phyloP scores from a whole-genome alignment of 1,140 invertebrate species.

The Drosophila navojoa region DNA sequence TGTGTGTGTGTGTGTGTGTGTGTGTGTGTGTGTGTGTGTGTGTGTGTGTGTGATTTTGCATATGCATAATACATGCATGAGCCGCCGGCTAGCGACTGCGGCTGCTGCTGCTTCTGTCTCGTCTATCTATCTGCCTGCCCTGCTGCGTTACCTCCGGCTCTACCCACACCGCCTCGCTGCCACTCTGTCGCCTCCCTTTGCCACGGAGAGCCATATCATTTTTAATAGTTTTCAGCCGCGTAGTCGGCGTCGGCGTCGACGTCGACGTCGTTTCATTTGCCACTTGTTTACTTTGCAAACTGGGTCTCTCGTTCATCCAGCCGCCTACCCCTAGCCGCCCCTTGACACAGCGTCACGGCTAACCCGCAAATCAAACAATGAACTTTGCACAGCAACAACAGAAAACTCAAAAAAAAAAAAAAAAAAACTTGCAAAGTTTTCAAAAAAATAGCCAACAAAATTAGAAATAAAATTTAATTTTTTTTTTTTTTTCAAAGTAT shows the following conservation, averaged over 20 bases:
- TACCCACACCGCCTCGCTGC: not conserved
- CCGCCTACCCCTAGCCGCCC: not conserved
- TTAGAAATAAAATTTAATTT: no score
- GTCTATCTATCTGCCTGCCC: conserved; percentile 10
- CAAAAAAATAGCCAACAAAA: no score
- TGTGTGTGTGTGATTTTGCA: conserved; percentile 12
- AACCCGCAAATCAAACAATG: conserved; percentile 65
- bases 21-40: conserved; percentile 9
- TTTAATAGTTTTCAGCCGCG: conserved; percentile 75
- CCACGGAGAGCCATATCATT: conserved; percentile 58
- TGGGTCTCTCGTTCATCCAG: conserved; percentile 48
- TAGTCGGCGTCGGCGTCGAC: conserved; percentile 17
- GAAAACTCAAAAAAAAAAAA: conserved; percentile 10
- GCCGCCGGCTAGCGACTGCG: conserved; percentile 46
- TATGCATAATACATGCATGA: conserved; percentile 56
- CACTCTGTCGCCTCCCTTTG: not conserved
- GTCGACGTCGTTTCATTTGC: conserved; percentile 77
- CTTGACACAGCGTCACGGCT: conserved; percentile 4
- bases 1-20: conserved; percentile 11
- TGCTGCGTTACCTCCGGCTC: not conserved
- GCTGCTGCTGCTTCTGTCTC: conserved; percentile 9
- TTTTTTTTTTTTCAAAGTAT: not conserved
- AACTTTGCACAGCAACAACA: conserved; percentile 7
- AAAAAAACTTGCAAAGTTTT: no score
- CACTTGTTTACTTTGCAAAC: conserved; percentile 77